Percentiles rank a stretch among this genome's conserved stretches.
These are phyloP conservation scores for Decapterus maruadsi DNA, from an alignment of 2,797 vertebrate genomes.

Conservation along the genomic window DNA sequence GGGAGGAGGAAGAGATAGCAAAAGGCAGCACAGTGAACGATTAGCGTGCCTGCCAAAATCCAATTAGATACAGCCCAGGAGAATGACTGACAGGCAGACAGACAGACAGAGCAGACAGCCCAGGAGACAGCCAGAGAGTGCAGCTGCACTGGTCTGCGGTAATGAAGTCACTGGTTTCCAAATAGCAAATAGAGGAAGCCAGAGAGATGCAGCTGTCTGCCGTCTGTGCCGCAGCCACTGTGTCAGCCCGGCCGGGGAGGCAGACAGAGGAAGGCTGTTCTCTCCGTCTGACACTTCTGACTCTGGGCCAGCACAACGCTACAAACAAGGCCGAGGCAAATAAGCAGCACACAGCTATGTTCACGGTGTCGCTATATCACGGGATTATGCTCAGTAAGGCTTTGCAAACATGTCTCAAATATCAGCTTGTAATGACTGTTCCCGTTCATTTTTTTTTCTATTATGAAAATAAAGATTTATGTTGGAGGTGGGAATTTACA, in stretches of 20 bases:
- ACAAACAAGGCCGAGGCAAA: conserved; percentile 63
- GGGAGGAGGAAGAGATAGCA: conserved; percentile 45
- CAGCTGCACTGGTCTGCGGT: conserved; percentile 80
- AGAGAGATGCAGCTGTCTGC: conserved; percentile 83
- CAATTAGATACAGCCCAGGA: conserved; percentile 70
- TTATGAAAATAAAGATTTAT: too few species aligned
- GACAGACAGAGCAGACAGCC: conserved; percentile 62
- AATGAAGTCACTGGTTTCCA: conserved; percentile 86
- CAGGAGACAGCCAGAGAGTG: conserved; percentile 69
- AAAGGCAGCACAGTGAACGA: conserved; percentile 43
- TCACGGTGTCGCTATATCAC: conserved; percentile 13
- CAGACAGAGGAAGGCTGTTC: conserved; percentile 78
- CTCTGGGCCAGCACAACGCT: conserved; percentile 64
- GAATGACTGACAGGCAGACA: conserved; percentile 68
- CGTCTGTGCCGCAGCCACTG: conserved; percentile 82
- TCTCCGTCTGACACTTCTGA: conserved; percentile 77
- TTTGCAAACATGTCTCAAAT: conserved; percentile 40
- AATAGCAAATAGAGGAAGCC: conserved; percentile 82
- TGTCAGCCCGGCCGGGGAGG: conserved; percentile 66
- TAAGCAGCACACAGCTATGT: conserved; percentile 51
- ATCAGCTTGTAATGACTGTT: conserved; percentile 22
- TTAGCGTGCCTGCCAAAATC: conserved; percentile 70
- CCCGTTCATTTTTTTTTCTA: too few species aligned
- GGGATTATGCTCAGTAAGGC: conserved; percentile 5
- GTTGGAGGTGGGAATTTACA: too few species aligned